Evolutionary conservation across 2,888 invertebrate species (phyloP), one percentile per base, ranked within the genome.

Genomic region (Physocephala rufipes): DNA sequence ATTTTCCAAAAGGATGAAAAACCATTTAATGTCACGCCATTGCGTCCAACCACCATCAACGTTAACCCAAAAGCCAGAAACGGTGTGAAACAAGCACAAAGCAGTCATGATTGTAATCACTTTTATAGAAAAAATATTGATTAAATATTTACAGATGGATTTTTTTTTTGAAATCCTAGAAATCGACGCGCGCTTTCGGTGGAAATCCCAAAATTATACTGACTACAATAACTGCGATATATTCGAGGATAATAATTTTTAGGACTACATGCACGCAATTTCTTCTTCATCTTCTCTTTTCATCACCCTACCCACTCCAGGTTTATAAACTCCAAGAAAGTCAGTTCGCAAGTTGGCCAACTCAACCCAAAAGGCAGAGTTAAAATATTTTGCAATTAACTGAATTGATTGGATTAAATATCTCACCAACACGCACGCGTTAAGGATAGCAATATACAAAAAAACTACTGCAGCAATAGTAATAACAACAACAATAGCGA

Each of bases 361-460:
- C 19, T 47, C 58, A 61, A 62, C 62, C 68, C n/a, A n/a, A n/a
- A n/a, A n/a, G 47, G 24, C 63, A 62, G 24, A 68, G 68, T 49
- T 36, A 62, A 68, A 68, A 68, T 68, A 68, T 68, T 79, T 80
- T 77, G 80, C 81, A 81, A 81, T 81, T 81, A 81, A 81, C 82
- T 76, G 76, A 74, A 73, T 76, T 79, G 76, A 77, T 76, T 73
- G 77, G 77, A 81, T 81, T 81, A 81, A 81, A 81, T 81, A 81
- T 82, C 81, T 63, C 77, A 71, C 74, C 75, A 79, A 79, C 81
- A 81, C 81, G 81, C 81, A 81, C 81, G 77, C 76, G 76, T 74
- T 45, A 13, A 7, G 26, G 26, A 58, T 58, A 55, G 4, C n/a
- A 58, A 26, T 30, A n/a, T 2, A 64, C 12, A 55, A 24, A 2